Conservation (phyloP, 1,140 invertebrate genomes). For the Eumeta japonica region DNA sequence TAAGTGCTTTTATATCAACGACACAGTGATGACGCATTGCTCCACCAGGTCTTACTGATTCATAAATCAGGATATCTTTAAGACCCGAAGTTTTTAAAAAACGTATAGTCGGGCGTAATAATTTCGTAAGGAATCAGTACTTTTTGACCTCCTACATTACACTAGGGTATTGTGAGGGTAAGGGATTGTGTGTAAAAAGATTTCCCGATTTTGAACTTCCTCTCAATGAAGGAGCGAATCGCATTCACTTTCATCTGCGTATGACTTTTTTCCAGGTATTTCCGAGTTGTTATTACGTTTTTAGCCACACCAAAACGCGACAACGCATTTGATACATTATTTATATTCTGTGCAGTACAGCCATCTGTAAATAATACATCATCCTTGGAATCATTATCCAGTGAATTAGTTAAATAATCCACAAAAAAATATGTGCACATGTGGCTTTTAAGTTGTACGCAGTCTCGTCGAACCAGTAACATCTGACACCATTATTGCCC, state of each 20-base stretch:
- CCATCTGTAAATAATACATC: constrained; percentile 16
- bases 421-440: constrained; percentile 32
- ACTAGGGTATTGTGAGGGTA: constrained; percentile 15
- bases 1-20: constrained; percentile 14
- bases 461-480: constrained; percentile 48
- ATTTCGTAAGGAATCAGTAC: constrained; percentile 16
- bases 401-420: constrained; percentile 22
- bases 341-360: constrained; percentile 27
- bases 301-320: constrained; percentile 17
- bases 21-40: constrained; percentile 8
- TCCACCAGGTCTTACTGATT: constrained; percentile 10
- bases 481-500: constrained; percentile 18
- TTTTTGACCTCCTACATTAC: no score
- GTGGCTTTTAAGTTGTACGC: constrained; percentile 35
- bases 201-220: constrained; percentile 12
- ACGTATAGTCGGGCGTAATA: constrained; percentile 10
- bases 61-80: no score
- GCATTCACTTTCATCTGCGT: constrained; percentile 42
- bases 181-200: constrained; percentile 18
- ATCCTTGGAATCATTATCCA: constrained; percentile 14
- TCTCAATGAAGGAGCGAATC: constrained; percentile 25
- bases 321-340: constrained; percentile 30
- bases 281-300: constrained; percentile 26
- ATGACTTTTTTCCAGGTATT: constrained; percentile 35
- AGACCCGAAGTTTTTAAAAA: constrained; percentile 12